phyloP scores from a whole-genome alignment of 53 echinoderm and acorn worm genomes.

The Luidia sarsii region DNA sequence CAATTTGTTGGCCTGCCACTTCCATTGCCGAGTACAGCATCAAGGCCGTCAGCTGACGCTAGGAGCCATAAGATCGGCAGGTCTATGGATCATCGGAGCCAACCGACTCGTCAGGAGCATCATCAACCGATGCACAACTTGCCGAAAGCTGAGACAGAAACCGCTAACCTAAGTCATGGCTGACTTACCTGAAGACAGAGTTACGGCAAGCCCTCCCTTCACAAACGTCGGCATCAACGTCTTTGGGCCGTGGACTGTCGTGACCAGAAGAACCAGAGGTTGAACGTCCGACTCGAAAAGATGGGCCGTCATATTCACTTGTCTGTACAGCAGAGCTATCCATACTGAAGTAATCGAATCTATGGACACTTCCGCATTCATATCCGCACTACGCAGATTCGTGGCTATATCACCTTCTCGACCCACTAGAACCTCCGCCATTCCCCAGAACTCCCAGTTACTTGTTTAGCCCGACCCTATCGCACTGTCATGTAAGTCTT shows the following conservation, averaged over 20 bases:
- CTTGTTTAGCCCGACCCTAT: too few species aligned
- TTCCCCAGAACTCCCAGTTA: too few species aligned
- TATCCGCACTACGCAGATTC: slow-evolving; percentile 58
- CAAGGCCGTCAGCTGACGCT: slow-evolving; percentile 49
- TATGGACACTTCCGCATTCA: slow-evolving; percentile 62
- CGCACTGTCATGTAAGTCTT: too few species aligned
- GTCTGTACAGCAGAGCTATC: slow-evolving; percentile 42
- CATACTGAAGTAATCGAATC: slow-evolving; percentile 50
- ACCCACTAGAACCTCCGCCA: too few species aligned
- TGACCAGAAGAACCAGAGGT: slow-evolving; percentile 48
- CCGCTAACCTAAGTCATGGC: not conserved
- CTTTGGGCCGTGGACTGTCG: slow-evolving; percentile 56
- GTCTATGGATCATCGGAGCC: slow-evolving; percentile 26
- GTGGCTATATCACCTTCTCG: too few species aligned
- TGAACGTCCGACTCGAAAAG: slow-evolving; percentile 57
- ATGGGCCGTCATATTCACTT: slow-evolving; percentile 54
- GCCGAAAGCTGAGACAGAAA: not conserved
- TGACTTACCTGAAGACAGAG: slow-evolving; percentile 42
- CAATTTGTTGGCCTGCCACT: slow-evolving; percentile 36
- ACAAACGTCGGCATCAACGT: slow-evolving; percentile 48
- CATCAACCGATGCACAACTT: slow-evolving; percentile 2
- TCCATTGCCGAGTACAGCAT: slow-evolving; percentile 38
- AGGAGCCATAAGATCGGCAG: slow-evolving; percentile 19
- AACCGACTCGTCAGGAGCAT: slow-evolving; percentile 2
- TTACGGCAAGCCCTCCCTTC: slow-evolving; percentile 34